These are phyloP conservation scores for Pecten maximus DNA, from an alignment of 2,888 invertebrate genomes.

Conservation along the genomic window DNA sequence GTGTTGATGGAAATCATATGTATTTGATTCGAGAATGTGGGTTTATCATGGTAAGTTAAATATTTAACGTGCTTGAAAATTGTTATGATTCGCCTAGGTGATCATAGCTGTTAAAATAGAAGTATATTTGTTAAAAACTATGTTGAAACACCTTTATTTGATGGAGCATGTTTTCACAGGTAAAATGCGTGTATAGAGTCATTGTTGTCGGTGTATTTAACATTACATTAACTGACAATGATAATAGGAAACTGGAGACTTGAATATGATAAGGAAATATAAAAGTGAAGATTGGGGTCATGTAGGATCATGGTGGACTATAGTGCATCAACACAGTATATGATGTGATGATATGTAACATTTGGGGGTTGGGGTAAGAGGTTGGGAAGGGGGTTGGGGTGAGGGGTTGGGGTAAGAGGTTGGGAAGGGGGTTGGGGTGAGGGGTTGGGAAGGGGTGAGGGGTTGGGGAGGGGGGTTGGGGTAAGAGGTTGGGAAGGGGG, in stretches of 20 bases:
- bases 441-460: no score
- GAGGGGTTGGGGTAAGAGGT: no score
- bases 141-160: neutral
- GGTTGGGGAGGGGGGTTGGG: no score
- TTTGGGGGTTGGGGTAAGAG: no score
- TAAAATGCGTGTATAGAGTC: neutral
- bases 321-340: no score
- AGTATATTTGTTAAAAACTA: neutral
- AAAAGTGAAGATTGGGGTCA: neutral
- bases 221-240: neutral
- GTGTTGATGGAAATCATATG: neutral
- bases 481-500: no score
- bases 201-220: neutral
- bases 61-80: neutral
- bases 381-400: no score
- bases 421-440: no score
- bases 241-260: neutral
- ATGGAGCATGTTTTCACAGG: neutral
- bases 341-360: no score
- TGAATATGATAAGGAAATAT: neutral
- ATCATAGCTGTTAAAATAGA: neutral
- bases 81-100: neutral
- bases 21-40: neutral
- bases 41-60: constrained; percentile 19
- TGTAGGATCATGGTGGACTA: no score